Evolutionary conservation across 1,140 invertebrate species (phyloP), one percentile per base, ranked within the genome.

Genomic region (Pachypeltis micranthus): DNA sequence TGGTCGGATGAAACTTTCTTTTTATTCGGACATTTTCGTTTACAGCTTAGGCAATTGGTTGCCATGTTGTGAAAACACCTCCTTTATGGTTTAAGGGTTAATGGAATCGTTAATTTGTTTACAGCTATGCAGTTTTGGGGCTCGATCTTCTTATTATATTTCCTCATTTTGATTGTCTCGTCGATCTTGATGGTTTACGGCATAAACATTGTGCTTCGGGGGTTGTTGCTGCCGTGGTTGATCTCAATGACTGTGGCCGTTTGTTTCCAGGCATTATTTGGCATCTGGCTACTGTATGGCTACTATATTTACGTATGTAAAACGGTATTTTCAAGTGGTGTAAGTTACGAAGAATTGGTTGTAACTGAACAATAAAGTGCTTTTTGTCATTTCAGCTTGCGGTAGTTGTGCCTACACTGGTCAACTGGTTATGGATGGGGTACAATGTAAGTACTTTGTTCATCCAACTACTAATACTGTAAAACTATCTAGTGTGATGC

Each of bases 301-400:
- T 93, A 93, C 69, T 92, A 92, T 70, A 91, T 92, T 73, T 91
- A 91, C 78, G 88, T 93, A 76, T 87, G 87, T 79, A 58, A 47
- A 19, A 1, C 7, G 24, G 29, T 2, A 56, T 34, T 57, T 47
- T 60, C 19, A 44, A 39, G 2, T 39, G 12, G 21, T 2, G 1
- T 28, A 1, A 19, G 1, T 55, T 56, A 29, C 23, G 2, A 2
- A 3, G 10, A 57, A 28, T 56, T n/a, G n/a, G n/a, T n/a, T 59
- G 27, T 57, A 23, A 23, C n/a, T 57, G 1, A 25, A 1, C 1
- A 23, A 16, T 23, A 21, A 57, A 25, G 31, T 10, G 10, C 65
- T 69, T 61, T 67, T 68, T 72, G 66, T 68, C 68, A 65, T 82
- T 83, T 57, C 72, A 92, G 88, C 77, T 91, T 69, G 83, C 89